A percentile compares a stretch with the other conserved stretches of the same genome.
phyloP scores from a whole-genome alignment of 2,113 vertebrate species.

The Triplophysa rosa region DNA sequence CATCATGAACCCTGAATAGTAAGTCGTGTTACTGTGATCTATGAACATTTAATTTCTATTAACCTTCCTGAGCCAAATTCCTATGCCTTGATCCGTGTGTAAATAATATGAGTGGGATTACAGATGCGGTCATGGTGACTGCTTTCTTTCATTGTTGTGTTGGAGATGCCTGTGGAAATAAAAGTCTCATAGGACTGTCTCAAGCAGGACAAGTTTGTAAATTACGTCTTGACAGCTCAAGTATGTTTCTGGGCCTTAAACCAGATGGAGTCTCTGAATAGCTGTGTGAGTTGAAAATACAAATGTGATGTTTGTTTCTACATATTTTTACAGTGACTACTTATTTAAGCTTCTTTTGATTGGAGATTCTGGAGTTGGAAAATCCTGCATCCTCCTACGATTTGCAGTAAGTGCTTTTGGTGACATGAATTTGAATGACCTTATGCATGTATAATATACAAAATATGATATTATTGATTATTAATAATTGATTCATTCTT shows the following conservation, averaged over 20 bases:
- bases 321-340: constrained; percentile 75
- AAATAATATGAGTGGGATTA: background rate
- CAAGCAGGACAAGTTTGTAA: background rate
- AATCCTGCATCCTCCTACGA: constrained; percentile 82
- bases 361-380: constrained; percentile 83
- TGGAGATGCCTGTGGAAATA: background rate
- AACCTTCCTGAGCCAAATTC: background rate
- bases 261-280: too few relatives aligned
- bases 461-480: background rate
- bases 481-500: background rate
- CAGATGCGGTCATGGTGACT: background rate
- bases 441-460: background rate
- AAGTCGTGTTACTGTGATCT: constrained; percentile 54
- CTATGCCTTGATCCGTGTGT: background rate
- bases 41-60: background rate
- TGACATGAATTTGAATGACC: background rate
- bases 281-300: too few relatives aligned
- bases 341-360: constrained; percentile 85
- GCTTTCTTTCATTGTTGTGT: background rate
- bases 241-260: background rate
- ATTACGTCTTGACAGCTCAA: background rate
- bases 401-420: constrained; percentile 77
- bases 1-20: constrained; percentile 78
- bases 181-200: background rate
- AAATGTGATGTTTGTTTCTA: background rate